A percentile compares a stretch with the other conserved stretches of the same genome.
Evolutionary conservation across 2,888 invertebrate genomes (phyloP).

Genomic region (Pammene fasciana): DNA sequence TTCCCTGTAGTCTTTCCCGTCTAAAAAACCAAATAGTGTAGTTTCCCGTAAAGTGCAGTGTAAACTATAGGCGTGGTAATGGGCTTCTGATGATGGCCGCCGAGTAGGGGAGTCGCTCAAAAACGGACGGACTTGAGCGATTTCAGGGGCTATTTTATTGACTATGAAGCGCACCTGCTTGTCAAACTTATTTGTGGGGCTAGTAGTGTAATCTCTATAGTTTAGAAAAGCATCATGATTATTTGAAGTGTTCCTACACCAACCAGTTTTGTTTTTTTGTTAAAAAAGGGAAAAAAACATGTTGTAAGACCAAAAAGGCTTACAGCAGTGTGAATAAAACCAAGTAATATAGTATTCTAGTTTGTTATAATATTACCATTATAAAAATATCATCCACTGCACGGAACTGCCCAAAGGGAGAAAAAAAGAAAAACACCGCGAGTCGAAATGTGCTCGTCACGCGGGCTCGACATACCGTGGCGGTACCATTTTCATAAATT

Average conservation of each 20-base stretch:
- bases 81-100: conserved; percentile 25
- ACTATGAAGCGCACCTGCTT: not conserved
- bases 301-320: no score
- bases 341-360: not conserved
- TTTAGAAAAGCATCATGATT: not conserved
- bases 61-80: conserved; percentile 29
- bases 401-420: conserved; percentile 43
- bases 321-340: not conserved
- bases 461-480: conserved; percentile 64
- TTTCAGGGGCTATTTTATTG: conserved; percentile 10
- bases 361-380: conserved; percentile 13
- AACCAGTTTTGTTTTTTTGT: no score
- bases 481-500: conserved; percentile 76
- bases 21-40: conserved; percentile 23
- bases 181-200: not conserved
- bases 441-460: conserved; percentile 80
- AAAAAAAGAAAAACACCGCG: conserved; percentile 78
- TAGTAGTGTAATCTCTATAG: not conserved
- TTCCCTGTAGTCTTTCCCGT: not conserved
- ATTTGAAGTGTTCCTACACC: no score
- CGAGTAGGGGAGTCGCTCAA: conserved; percentile 8
- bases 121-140: conserved; percentile 5
- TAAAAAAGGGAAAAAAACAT: no score
- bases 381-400: conserved; percentile 35
- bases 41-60: conserved; percentile 2